Base-by-base conservation (phyloP, 2,888 invertebrate species). In the Allolobophora icterica region DNA sequence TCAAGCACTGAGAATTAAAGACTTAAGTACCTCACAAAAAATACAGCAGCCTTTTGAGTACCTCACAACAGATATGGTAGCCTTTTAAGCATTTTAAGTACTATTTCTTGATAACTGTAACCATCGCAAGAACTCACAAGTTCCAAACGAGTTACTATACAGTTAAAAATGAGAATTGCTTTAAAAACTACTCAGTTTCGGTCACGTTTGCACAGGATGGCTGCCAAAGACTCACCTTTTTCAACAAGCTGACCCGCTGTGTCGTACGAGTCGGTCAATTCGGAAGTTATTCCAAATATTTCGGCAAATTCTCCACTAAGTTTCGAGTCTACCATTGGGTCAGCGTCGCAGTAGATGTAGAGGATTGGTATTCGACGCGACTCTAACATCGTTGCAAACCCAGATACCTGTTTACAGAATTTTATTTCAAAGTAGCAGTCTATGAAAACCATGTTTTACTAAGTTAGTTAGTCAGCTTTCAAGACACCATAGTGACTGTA, bases 241-340 rank as follows among this genome's bases (percentile, higher is more conserved):
- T 58, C 58, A 58, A 58, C 30, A 58, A 58, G 58, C 58, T 58
- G 58, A 58, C 58, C 58, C 24, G 17, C 58, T 30, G 84, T 34
- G n/a, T 33, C 13, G 21, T 84, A 84, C 19, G 35, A 35, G 35
- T 34, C 34, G n/a, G 84, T 84, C 33, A 35, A 33, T 15, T 84
- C 84, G 33, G 84, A 33, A 35, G 34, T 34, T 84, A 84, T 84
- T 33, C 84, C 84, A 21, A 84, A 84, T 35, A 84, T 84, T 34
- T 84, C 84, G 21, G 84, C 84, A 34, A 84, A 84, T 84, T 84
- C 84, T 84, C 84, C n/a, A n/a, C 84, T 84, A n/a, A 84, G 33
- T 13, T 84, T 84, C 19, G 34, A 34, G 84, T 84, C 84, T 19
- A 84, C 33, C 84, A 84, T 84, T 34, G 33, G 84, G n/a, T 84